phyloP scores from a whole-genome alignment of 1,140 invertebrate genomes.

The Bombus balteatus region DNA sequence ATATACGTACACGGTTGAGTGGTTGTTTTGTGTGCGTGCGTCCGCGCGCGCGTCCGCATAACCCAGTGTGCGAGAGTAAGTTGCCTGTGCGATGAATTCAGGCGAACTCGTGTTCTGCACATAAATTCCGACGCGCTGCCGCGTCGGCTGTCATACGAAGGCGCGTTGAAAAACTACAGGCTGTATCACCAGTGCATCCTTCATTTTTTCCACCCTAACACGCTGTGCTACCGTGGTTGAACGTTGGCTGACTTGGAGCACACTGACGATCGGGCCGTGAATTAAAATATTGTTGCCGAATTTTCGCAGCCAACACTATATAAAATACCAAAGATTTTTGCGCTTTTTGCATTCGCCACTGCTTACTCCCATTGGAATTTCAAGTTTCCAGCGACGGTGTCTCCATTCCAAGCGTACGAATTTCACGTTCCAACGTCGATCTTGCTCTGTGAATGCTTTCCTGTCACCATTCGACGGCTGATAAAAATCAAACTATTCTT shows the following conservation, averaged over 20 bases:
- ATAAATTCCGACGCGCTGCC: slow-evolving; percentile 73
- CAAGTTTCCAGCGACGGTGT: too few relatives aligned
- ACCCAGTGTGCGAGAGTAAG: slow-evolving; percentile 40
- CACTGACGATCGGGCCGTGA: background rate
- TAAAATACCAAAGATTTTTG: too few relatives aligned
- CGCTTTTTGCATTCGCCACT: too few relatives aligned
- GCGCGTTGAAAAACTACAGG: slow-evolving; percentile 62
- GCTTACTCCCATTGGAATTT: too few relatives aligned
- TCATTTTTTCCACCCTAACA: slow-evolving; percentile 63
- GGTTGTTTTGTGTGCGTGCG: background rate
- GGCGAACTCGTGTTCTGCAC: slow-evolving; percentile 71
- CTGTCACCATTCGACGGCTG: too few relatives aligned
- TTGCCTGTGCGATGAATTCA: slow-evolving; percentile 67
- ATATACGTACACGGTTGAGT: background rate
- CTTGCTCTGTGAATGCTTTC: too few relatives aligned
- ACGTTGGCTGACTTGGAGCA: slow-evolving; percentile 16
- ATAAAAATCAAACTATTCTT: too few relatives aligned
- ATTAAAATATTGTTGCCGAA: slow-evolving; percentile 32
- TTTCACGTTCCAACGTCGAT: too few relatives aligned
- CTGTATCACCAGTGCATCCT: slow-evolving; percentile 57
- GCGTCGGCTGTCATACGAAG: slow-evolving; percentile 70
- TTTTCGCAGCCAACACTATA: background rate
- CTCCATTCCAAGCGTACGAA: too few relatives aligned
- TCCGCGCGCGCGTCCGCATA: background rate
- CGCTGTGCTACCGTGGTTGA: slow-evolving; percentile 44